Evolutionary conservation across 1,140 invertebrate species (phyloP), one percentile per base, ranked within the genome.

Genomic region (Callitettix versicolor): DNA sequence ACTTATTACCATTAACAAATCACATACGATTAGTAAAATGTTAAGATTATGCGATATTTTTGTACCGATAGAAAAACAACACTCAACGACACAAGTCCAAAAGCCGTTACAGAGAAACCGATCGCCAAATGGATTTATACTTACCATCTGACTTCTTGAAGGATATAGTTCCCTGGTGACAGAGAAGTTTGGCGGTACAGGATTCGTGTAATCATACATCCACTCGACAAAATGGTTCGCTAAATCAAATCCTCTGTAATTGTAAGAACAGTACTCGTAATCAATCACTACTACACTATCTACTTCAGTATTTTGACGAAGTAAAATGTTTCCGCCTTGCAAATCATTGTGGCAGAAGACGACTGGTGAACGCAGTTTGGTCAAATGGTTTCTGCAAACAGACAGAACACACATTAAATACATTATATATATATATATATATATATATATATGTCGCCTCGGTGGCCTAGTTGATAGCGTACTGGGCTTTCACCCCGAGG

Each of bases 281-380:
- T 96, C 92, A 65, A 93, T 91, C 21, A 93, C 75, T 12, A 86
- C 82, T 24, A 91, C 67, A 62, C 34, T 55, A 15, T 38, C 36
- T 1, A 36, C 43, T 7, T 54, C 15, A 1, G 47, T 24, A 21
- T 60, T 53, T 50, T 62, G 54, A 21, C 60, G 57, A 18, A 63
- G 41, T 30, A 77, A 62, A 55, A 76, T 75, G 63, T 78, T 82
- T 69, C 95, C 95, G 78, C 96, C 92, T 71, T 98, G 95, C 68
- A 97, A 76, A 67, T 98, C 95, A 69, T 98, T 98, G 71, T 99
- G 95, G 66, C 91, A 95, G 69, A 99, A 99, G 0, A 94, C 84
- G 1, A 97, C 90, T 0, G 91, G 88, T 55, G 88, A 86, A n/a
- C 72, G 62, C 5, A 76, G 62, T 52, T 65, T 62, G 2, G 60